A percentile compares a stretch with the other conserved stretches of the same genome.
Evolutionary conservation across 2,888 invertebrate species (phyloP).

Genomic region (Callyntrura sp.): DNA sequence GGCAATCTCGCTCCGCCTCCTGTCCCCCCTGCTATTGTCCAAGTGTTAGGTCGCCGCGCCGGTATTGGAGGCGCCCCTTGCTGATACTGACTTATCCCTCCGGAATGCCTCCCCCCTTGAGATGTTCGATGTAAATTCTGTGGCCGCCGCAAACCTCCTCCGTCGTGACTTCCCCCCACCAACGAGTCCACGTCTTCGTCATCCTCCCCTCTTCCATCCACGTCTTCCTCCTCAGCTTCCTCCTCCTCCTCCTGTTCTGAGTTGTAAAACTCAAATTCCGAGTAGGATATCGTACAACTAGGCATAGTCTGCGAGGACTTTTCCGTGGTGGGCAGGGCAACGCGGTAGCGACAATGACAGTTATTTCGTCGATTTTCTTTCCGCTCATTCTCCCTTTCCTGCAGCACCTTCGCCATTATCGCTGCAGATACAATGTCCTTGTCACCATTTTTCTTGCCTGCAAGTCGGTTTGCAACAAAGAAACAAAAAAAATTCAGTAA

Average conservation of each 20-base stretch:
- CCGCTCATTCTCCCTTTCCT: conserved; percentile 93
- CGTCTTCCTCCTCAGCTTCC: too few relatives aligned
- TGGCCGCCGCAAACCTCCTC: conserved; percentile 1
- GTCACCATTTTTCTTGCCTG: conserved; percentile 85
- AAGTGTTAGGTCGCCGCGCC: conserved; percentile 45
- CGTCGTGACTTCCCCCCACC: not conserved
- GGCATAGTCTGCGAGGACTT: conserved; percentile 82
- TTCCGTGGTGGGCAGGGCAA: conserved; percentile 80
- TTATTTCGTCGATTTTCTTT: conserved; percentile 82
- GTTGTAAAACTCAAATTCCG: conserved; percentile 80
- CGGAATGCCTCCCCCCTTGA: not conserved
- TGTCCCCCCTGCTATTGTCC: conserved; percentile 42
- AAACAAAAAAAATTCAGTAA: not conserved
- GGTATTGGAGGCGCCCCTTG: conserved; percentile 23
- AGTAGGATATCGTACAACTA: conserved; percentile 83
- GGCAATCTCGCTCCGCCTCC: conserved; percentile 59
- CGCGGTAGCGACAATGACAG: conserved; percentile 82
- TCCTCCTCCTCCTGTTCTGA: conserved; percentile 69
- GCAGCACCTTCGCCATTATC: conserved; percentile 95
- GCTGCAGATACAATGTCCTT: conserved; percentile 92
- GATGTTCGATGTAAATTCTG: not conserved
- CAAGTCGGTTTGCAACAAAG: too few relatives aligned
- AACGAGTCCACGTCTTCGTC: conserved; percentile 62
- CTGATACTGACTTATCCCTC: conserved; percentile 8
- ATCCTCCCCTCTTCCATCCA: conserved; percentile 54